phyloP scores from a whole-genome alignment of 2,888 invertebrate genomes.

The Eubasilissa splendida region DNA sequence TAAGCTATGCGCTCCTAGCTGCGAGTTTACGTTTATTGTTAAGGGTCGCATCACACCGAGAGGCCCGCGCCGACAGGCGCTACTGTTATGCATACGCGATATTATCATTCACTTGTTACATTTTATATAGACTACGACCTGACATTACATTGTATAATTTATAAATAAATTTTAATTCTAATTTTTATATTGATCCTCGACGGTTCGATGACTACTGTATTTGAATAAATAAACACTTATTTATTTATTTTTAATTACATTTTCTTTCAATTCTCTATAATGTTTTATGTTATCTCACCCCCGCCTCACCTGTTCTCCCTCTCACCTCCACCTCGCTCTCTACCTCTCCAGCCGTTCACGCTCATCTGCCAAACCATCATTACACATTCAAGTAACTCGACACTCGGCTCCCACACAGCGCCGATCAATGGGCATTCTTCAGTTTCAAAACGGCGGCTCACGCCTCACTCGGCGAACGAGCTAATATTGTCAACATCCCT shows the following conservation, averaged over 20 bases:
- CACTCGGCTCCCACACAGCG: not conserved
- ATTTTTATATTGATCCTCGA: conserved; percentile 73
- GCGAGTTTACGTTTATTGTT: conserved; percentile 54
- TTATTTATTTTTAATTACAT: conserved; percentile 76
- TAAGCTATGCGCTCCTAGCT: conserved; percentile 66
- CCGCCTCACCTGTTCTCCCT: not conserved
- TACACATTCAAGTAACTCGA: not conserved
- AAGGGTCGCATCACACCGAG: conserved; percentile 59
- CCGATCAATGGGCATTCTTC: not conserved
- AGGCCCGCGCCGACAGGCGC: conserved; percentile 65
- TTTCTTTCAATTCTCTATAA: conserved; percentile 64
- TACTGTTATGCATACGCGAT: conserved; percentile 62
- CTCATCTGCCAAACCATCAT: not conserved
- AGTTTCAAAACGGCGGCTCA: not conserved
- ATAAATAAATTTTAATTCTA: conserved; percentile 71
- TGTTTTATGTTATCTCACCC: conserved; percentile 32
- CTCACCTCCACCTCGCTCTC: conserved; percentile 11
- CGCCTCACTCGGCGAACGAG: not conserved
- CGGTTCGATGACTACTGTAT: conserved; percentile 73
- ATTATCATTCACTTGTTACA: conserved; percentile 67
- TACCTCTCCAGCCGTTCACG: not conserved
- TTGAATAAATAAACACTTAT: conserved; percentile 75
- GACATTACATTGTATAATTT: conserved; percentile 75
- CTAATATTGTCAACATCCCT: conserved; percentile 21
- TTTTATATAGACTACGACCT: conserved; percentile 74